Evolutionary conservation across 2,113 vertebrate genomes (phyloP), one percentile per base, ranked within the genome.

Genomic region (Ailuropoda melanoleuca): DNA sequence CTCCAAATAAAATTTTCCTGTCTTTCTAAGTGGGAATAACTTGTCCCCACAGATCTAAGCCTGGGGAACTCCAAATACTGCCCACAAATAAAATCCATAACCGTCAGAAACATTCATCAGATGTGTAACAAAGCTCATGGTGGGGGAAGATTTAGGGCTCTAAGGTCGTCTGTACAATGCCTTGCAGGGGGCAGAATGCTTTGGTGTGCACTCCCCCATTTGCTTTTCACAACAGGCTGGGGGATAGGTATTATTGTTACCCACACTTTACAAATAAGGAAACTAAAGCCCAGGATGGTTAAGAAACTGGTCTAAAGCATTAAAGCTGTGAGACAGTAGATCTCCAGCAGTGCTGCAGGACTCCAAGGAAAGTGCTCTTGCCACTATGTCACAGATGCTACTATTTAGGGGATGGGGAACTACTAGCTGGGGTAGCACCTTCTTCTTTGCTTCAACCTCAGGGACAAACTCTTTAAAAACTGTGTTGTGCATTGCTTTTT

Each of bases 81-180:
- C 6, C 86, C 46, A 87, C 74, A 88, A 86, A 88, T 29, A 95
- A 92, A 93, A 96, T 86, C 31, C 37, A 0, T 75, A 93, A 95
- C 74, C 97, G 74, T 70, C 97, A 93, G 56, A 93, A 93, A 84
- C 31, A 87, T 72, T 68, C n/a, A 72, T 72, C 70, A 39, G 37
- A 39, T 39, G 12, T 72, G 70, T 13, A 72, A 72, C 2, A 24
- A 12, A 39, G 37, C 21, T 39, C 37, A 24, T 43, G 70, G 21
- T 72, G 77, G n/a, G 58, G 83, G 82, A 95, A 53, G 68, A 31
- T 78, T 88, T 94, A 46, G 4, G 55, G 64, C 46, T 70, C 12
- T 74, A 74, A 89, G 12, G 37, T 29, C 21, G 31, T 23, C 19
- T 4, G 21, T 9, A 0, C 10, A 39, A 19, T 15, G n/a, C 5